A percentile compares a stretch with the other conserved stretches of the same genome.
These are phyloP conservation scores for Nicator chloris DNA, from an alignment of 2,113 vertebrate genomes.

Conservation along the genomic window DNA sequence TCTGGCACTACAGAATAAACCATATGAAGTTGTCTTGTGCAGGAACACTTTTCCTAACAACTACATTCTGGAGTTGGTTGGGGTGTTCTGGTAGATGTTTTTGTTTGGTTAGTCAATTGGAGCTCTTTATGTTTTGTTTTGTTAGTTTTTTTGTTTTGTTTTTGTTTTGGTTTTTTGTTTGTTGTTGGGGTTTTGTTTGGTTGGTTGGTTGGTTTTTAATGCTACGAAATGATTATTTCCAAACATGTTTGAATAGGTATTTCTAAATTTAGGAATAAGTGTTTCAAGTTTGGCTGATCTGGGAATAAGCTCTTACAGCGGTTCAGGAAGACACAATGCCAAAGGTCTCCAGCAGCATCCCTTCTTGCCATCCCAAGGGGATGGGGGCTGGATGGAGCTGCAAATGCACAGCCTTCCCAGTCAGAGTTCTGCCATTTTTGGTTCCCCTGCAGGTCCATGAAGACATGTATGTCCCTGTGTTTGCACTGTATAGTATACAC, in stretches of 20 bases:
- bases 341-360: neutral
- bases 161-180: too few species aligned
- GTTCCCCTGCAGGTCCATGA: too few species aligned
- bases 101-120: neutral
- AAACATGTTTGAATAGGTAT: neutral
- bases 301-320: accelerated
- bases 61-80: neutral
- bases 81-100: neutral
- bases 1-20: neutral
- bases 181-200: too few species aligned
- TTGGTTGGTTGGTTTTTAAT: neutral
- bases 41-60: neutral
- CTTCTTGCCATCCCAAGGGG: accelerated
- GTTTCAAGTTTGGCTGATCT: neutral
- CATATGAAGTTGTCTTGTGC: neutral
- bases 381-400: neutral
- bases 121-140: neutral
- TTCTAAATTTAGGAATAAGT: neutral
- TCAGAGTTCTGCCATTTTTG: neutral
- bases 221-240: neutral
- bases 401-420: accelerated
- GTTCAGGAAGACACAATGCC: neutral
- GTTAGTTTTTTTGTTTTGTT: neutral
- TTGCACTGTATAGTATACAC: accelerated
- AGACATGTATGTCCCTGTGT: accelerated